phyloP scores from a whole-genome alignment of 1,140 invertebrate genomes.

The Zaprionus ghesquierei region DNA sequence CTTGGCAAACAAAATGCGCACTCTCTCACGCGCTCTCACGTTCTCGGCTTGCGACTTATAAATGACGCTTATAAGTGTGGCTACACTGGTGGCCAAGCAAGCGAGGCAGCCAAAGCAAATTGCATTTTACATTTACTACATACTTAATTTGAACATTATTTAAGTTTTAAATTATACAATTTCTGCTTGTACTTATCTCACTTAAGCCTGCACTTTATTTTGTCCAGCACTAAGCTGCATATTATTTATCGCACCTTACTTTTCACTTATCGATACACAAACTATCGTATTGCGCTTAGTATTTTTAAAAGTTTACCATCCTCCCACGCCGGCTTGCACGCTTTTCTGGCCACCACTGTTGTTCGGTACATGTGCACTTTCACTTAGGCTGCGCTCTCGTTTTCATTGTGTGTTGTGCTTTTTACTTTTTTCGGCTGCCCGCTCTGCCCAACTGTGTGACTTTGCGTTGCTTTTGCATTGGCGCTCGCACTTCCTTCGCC shows the following conservation, averaged over 20 bases:
- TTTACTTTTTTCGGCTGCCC: slow-evolving; percentile 39
- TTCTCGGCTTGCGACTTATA: slow-evolving; percentile 7
- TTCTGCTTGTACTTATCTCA: too few relatives aligned
- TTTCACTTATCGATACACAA: not conserved
- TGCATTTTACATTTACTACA: not conserved
- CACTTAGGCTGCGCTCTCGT: slow-evolving; percentile 71
- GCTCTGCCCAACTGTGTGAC: slow-evolving; percentile 35
- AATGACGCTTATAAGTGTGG: slow-evolving; percentile 39
- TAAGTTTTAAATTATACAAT: too few relatives aligned
- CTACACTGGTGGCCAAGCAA: slow-evolving; percentile 33
- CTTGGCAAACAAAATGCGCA: slow-evolving; percentile 71
- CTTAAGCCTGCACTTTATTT: too few relatives aligned
- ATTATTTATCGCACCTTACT: too few relatives aligned
- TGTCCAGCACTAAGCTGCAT: too few relatives aligned
- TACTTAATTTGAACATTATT: too few relatives aligned
- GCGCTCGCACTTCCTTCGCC: slow-evolving; percentile 19
- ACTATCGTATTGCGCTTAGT: not conserved
- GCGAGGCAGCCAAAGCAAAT: not conserved
- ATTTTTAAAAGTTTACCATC: not conserved
- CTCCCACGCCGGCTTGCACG: too few relatives aligned
- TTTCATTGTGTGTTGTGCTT: slow-evolving; percentile 63
- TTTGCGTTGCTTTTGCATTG: slow-evolving; percentile 57
- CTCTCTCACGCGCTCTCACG: slow-evolving; percentile 13
- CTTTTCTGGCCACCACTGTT: slow-evolving; percentile 32
- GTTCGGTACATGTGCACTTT: slow-evolving; percentile 74